These are phyloP conservation scores for Agapornis roseicollis DNA, from an alignment of 2,113 vertebrate genomes.

Conservation along the genomic window DNA sequence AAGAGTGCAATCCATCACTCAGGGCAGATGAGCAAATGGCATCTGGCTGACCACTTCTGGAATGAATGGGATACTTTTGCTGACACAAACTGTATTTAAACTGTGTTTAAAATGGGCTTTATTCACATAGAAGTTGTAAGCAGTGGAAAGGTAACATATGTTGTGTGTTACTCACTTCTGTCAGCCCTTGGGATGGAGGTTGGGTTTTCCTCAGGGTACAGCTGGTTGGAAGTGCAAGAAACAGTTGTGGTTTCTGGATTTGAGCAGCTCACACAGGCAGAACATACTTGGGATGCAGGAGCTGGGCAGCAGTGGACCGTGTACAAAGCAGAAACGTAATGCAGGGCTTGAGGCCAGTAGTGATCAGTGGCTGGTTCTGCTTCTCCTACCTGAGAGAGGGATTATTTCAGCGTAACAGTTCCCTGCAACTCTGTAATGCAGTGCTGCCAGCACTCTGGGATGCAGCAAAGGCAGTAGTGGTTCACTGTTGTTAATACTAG, in stretches of 20 bases:
- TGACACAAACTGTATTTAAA: not conserved
- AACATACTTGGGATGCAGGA: not conserved
- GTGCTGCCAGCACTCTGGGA: not conserved
- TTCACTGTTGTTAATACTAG: not conserved
- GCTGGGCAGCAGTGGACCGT: not conserved
- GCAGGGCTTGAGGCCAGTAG: not conserved
- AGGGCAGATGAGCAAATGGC: not conserved
- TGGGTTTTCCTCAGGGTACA: not conserved
- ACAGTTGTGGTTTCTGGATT: not conserved
- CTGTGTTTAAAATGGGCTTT: not conserved
- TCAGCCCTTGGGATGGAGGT: not conserved
- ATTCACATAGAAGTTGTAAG: not conserved
- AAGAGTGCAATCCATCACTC: not conserved
- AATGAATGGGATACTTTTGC: not conserved
- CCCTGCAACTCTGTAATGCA: not conserved
- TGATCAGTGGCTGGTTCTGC: not conserved
- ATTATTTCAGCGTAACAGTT: not conserved
- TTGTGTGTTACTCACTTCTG: not conserved
- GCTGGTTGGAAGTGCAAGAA: not conserved
- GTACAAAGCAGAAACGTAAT: not conserved
- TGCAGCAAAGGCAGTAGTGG: not conserved
- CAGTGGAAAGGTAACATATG: accelerated
- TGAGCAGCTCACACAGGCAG: not conserved
- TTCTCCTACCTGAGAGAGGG: not conserved
- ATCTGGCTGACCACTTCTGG: not conserved